Evolutionary conservation across 2,113 vertebrate species (phyloP), one percentile per base, ranked within the genome.

Genomic region (Morone chrysops): DNA sequence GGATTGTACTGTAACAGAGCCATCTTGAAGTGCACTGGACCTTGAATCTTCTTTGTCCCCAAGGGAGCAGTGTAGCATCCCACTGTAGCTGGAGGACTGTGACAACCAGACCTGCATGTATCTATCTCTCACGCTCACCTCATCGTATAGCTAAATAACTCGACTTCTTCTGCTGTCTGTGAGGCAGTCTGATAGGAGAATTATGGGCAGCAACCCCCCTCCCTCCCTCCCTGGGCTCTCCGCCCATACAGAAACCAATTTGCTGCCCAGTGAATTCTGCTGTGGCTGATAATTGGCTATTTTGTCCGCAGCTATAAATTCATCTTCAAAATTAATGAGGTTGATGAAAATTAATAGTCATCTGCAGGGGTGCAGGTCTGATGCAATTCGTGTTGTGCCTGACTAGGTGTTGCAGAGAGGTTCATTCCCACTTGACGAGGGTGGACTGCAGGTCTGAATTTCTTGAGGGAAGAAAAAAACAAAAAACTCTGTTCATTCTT

Each of bases 321-420:
- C 84, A 92, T 95, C 91, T 92, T 84, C 79, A 89, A 84, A 93
- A 94, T 94, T 87, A 95, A 94, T 92, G 92, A 92, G 92, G 89
- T 90, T 92, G 87, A 91, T 84, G 85, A 91, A 93, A 93, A 93
- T 91, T 9, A 92, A 93, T 89, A 78, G 56, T 76, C 67, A 78
- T 76, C 81, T 76, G 73, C 75, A 54, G 83, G 78, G 70, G 66
- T 53, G 57, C 72, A 40, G 60, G 67, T 75, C 79, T 81, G 77
- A 82, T 80, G 87, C 41, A 53, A 60, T 80, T 85, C 48, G 41
- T 63, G 78, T 70, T 41, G 71, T 61, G 80, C 80, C 66, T 84
- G 80, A 83, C 80, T 85, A 88, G 85, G 81, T 87, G 84, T 72
- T 60, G 56, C 57, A 43, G 59, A 74, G 56, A 63, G 57, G 69